phyloP scores from a whole-genome alignment of 2,797 vertebrate species.

The Capromys pilorides region DNA sequence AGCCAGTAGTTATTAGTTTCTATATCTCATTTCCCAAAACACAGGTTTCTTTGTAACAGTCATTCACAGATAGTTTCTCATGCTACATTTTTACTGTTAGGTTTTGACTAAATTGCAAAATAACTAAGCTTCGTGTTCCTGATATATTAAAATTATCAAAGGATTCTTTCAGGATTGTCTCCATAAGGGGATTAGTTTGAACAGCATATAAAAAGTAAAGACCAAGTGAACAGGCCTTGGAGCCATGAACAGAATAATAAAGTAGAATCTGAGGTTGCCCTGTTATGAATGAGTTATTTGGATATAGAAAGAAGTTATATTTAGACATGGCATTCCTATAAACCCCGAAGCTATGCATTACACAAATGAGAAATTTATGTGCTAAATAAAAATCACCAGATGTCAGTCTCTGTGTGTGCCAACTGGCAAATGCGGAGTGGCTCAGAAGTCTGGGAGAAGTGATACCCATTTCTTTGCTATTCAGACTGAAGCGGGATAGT shows the following conservation, averaged over 20 bases:
- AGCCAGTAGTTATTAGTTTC: constrained; percentile 28
- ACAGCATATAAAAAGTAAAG: background rate
- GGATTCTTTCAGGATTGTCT: constrained; percentile 1
- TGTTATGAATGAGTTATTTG: constrained; percentile 66
- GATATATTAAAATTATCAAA: constrained; percentile 26
- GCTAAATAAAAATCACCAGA: constrained; percentile 74
- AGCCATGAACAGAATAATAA: constrained; percentile 26
- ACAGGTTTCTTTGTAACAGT: constrained; percentile 13
- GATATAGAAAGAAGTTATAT: constrained; percentile 74
- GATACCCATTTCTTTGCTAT: constrained; percentile 51
- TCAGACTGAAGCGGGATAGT: constrained; percentile 1
- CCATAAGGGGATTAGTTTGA: background rate
- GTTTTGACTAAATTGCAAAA: constrained; percentile 5
- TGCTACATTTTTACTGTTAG: constrained; percentile 39
- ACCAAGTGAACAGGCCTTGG: background rate
- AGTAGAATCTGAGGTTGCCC: background rate
- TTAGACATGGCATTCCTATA: constrained; percentile 66
- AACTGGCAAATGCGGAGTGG: constrained; percentile 51
- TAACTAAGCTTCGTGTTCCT: background rate
- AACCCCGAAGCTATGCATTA: constrained; percentile 72
- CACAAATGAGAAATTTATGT: constrained; percentile 74
- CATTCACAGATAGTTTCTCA: constrained; percentile 42
- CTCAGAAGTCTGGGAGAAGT: constrained; percentile 57
- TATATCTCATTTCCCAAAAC: constrained; percentile 61
- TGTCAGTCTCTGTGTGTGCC: constrained; percentile 66